phyloP scores from a whole-genome alignment of 30 jellyfish, hydroid and myxozoan genomes.

The Aurelia sp. region DNA sequence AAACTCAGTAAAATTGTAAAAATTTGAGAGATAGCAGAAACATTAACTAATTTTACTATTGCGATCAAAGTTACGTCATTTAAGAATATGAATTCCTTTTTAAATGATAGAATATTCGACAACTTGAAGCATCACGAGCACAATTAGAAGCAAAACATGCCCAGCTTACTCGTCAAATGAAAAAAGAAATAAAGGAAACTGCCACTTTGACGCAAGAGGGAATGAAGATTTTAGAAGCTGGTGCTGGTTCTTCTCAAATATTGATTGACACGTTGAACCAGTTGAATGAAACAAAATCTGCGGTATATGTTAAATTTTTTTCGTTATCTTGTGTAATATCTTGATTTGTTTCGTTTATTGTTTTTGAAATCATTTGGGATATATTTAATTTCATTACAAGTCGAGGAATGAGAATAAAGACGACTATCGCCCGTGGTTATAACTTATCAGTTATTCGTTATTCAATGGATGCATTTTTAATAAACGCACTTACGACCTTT shows the following conservation, averaged over 20 bases:
- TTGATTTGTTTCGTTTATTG: too few species aligned
- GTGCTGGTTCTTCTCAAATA: slow-evolving; percentile 59
- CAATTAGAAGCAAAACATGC: slow-evolving; percentile 56
- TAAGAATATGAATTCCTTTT: neutral
- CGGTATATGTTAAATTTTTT: slow-evolving; percentile 3
- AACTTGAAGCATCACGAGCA: slow-evolving; percentile 56
- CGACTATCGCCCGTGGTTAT: too few species aligned
- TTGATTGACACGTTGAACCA: slow-evolving; percentile 33
- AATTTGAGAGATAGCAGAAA: neutral
- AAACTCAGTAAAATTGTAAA: too few species aligned
- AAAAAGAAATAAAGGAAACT: slow-evolving; percentile 60
- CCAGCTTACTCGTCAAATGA: slow-evolving; percentile 54
- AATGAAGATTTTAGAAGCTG: slow-evolving; percentile 66
- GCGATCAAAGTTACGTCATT: neutral
- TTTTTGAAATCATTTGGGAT: too few species aligned
- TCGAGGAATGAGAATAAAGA: too few species aligned
- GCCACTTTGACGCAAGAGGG: slow-evolving; percentile 83
- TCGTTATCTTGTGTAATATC: too few species aligned
- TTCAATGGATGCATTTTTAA: too few species aligned
- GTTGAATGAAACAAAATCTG: slow-evolving; percentile 38
- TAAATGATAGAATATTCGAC: slow-evolving; percentile 66
- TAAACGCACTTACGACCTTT: too few species aligned
- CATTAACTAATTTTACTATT: neutral
- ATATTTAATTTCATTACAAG: too few species aligned
- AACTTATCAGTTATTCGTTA: too few species aligned